These are phyloP conservation scores for Cheilosia urbana DNA, from an alignment of 2,888 invertebrate genomes.

Conservation along the genomic window DNA sequence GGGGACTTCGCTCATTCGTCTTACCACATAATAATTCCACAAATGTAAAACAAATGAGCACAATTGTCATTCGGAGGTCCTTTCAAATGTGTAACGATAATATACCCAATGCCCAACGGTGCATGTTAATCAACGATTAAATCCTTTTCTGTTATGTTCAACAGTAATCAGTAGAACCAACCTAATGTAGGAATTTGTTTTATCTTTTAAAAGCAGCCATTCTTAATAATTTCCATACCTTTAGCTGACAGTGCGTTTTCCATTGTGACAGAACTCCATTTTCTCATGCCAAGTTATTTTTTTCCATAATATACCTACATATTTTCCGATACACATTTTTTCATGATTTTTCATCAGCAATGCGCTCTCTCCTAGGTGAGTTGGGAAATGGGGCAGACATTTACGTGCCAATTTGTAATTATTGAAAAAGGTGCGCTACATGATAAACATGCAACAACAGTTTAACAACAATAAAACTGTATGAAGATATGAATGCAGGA, in stretches of 20 bases:
- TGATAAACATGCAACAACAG: slow-evolving; percentile 39
- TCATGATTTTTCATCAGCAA: slow-evolving; percentile 43
- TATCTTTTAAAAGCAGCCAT: slow-evolving; percentile 20
- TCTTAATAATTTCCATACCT: slow-evolving; percentile 54
- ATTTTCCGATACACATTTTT: slow-evolving; percentile 5
- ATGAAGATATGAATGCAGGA: slow-evolving; percentile 19
- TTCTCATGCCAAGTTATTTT: slow-evolving; percentile 41
- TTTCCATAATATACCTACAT: not conserved
- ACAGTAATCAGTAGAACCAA: slow-evolving; percentile 21
- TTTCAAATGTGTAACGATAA: not conserved
- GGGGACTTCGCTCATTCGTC: too few species aligned
- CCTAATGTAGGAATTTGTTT: not conserved
- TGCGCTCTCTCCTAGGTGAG: slow-evolving; percentile 45
- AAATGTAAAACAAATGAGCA: not conserved
- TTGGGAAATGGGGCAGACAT: slow-evolving; percentile 57
- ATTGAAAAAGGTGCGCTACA: slow-evolving; percentile 50
- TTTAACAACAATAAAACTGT: slow-evolving; percentile 23
- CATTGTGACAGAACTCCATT: slow-evolving; percentile 18
- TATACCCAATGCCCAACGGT: slow-evolving; percentile 7
- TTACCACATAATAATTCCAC: not conserved
- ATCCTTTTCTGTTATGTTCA: not conserved
- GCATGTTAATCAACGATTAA: slow-evolving; percentile 45
- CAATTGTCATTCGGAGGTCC: not conserved
- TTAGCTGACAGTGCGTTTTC: slow-evolving; percentile 60
- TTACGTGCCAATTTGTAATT: slow-evolving; percentile 71